Evolutionary conservation across 2,113 vertebrate genomes (phyloP).

Genomic region (Crotophaga sulcirostris): DNA sequence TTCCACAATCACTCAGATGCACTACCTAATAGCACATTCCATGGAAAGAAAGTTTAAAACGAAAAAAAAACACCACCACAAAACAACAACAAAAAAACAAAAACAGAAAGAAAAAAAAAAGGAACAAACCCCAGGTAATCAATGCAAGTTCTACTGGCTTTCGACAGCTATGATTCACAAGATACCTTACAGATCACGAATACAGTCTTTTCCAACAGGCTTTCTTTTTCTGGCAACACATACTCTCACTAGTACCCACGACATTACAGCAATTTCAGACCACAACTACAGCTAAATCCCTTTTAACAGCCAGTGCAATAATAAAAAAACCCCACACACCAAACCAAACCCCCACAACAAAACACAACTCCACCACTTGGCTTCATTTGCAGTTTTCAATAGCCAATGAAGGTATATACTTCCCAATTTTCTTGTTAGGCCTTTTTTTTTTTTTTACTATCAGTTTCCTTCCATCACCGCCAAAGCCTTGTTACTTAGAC

Average conservation of each 20-base stretch:
- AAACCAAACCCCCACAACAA: not conserved
- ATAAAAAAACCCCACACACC: not conserved
- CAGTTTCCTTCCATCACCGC: not conserved
- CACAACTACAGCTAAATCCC: not conserved
- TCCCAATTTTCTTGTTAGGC: not conserved
- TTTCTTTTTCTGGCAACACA: not conserved
- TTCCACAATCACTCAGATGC: not conserved
- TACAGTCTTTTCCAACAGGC: not conserved
- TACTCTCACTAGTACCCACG: accelerated
- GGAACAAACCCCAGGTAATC: not conserved
- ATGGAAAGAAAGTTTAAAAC: not conserved
- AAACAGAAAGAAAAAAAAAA: too few relatives aligned
- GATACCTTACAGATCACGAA: not conserved
- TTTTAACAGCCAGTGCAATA: not conserved
- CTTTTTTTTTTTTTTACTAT: not conserved
- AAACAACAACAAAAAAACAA: too few relatives aligned
- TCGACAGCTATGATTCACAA: not conserved
- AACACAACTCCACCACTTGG: not conserved
- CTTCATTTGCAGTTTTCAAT: not conserved
- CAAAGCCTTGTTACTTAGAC: not conserved
- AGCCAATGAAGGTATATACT: not conserved
- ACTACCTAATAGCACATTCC: not conserved
- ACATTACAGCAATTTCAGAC: not conserved
- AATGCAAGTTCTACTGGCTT: not conserved
- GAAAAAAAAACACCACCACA: too few relatives aligned